Evolutionary conservation across 2,888 invertebrate genomes (phyloP), one percentile per base, ranked within the genome.

Genomic region (Leucophenga maculata): DNA sequence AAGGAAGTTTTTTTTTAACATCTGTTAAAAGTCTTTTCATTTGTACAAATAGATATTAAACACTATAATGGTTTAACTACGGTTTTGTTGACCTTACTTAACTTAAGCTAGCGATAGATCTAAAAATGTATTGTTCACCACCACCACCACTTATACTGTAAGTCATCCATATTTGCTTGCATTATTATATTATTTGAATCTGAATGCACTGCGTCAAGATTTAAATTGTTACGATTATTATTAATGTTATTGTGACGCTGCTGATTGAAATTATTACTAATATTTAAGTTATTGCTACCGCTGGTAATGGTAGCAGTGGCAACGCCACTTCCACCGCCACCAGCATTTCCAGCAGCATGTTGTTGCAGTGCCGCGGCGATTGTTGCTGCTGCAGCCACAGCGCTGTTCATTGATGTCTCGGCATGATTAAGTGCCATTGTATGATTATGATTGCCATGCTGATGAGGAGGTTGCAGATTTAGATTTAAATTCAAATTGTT

Each of bases 81-180:
- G 9, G 6, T 55, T 18, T 13, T 18, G 13, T 60, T 60, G 32
- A 16, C 4, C 20, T 55, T 16, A 44, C 32, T 60, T 18, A 60
- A 44, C 6, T 60, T 39, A 44, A 60, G 44, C 1, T 55, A 18
- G 13, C 11, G 4, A 55, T 55, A 9, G 4, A 11, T 6, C 4
- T 50, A 8, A 46, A 20, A 46, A 26, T 26, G 22, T 26, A 64
- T 60, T 78, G 77, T 85, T 86, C 86, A 86, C 86, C 86, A 86
- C 86, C 86, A 86, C 86, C 86, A 86, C 86, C 86, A 86, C 79
- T 86, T 86, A 86, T 86, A 86, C 75, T 86, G 87, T 83, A 86
- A 80, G 74, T 86, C 86, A 76, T 86, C 86, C 86, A 86, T 87
- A 79, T 86, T 86, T 69, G 87, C 86, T 80, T 86, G 86, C 86